Conservation (phyloP, 2,888 invertebrate species). For the Heterodera filipjevi region DNA sequence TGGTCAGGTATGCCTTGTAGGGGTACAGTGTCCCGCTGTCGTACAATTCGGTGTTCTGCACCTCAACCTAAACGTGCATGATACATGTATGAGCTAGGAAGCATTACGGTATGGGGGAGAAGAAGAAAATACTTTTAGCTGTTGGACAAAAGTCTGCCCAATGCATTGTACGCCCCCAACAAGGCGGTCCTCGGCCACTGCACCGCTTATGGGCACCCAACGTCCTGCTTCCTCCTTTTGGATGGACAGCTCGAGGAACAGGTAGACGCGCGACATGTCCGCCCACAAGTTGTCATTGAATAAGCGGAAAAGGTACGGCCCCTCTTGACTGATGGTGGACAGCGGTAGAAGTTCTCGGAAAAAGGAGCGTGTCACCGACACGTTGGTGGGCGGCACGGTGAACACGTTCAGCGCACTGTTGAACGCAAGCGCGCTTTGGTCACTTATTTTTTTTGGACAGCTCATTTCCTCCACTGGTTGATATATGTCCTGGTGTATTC, state of each 20-base stretch:
- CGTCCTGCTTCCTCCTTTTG: background rate
- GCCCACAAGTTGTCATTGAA: slow-evolving; percentile 30
- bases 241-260: slow-evolving; percentile 22
- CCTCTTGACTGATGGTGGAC: slow-evolving; percentile 19
- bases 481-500: background rate
- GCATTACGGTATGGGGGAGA: too few relatives aligned
- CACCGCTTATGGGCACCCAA: slow-evolving; percentile 5
- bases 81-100: background rate
- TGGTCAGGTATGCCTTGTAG: slow-evolving; percentile 23
- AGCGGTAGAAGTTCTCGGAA: slow-evolving; percentile 30
- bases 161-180: slow-evolving; percentile 18
- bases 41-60: slow-evolving; percentile 17
- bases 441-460: slow-evolving; percentile 17
- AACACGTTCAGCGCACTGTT: slow-evolving; percentile 24
- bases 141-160: slow-evolving; percentile 32
- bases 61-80: background rate
- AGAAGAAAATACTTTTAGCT: slow-evolving; percentile 20
- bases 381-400: slow-evolving; percentile 33
- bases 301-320: slow-evolving; percentile 26
- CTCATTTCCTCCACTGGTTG: slow-evolving; percentile 2
- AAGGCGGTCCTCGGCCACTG: background rate
- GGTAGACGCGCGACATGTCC: slow-evolving; percentile 25
- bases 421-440: slow-evolving; percentile 15
- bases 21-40: slow-evolving; percentile 28
- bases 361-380: slow-evolving; percentile 1